Base-by-base conservation (phyloP, 2,113 vertebrate species). In the Silurus asotus region DNA sequence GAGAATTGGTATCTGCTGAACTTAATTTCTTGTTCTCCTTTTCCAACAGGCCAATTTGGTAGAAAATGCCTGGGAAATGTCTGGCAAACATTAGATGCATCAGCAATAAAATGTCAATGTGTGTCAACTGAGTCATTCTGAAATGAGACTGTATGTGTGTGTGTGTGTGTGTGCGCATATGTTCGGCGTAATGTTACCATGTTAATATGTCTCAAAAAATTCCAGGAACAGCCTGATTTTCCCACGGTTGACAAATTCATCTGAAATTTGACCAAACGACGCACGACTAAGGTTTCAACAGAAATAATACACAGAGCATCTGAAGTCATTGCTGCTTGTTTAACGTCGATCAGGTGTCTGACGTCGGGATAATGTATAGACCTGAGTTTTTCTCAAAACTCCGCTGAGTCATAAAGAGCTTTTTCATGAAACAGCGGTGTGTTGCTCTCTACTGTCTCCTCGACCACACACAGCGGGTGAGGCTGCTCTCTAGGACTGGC, bases 331-430 rank as follows among this genome's bases (percentile, higher is more conserved):
- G 28, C 20, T 65, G 14, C 51, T 81, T 67, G 28, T 69, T 28
- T 14, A 2, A 48, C 23, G 75, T 45, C 69, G 15, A 53, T 20
- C n/a, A 72, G 75, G 70, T 74, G 86, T 84, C 77, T 81, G 25
- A 9, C 49, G 69, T 61, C 45, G 10, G 49, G 58, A 51, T 77
- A 82, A 8, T 45, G 15, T 19, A 19, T 51, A 58, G 49, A 55
- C 62, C 23, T 28, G 53, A 61, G 8, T 78, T 89, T 87, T 89
- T 88, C 56, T 81, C 77, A 90, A 90, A 65, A 88, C 83, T 89
- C 90, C 82, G 37, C 10, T 88, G 88, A 90, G 80, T 89, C 88
- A 90, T 88, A 80, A 56, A 14, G 28, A 4, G 3, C 59, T 55
- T 76, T 70, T 87, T 11, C 20, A 45, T 45, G 49, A 79, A 51